Conservation (phyloP, 2,888 invertebrate species). For the Acanthococcus lagerstroemiae region DNA sequence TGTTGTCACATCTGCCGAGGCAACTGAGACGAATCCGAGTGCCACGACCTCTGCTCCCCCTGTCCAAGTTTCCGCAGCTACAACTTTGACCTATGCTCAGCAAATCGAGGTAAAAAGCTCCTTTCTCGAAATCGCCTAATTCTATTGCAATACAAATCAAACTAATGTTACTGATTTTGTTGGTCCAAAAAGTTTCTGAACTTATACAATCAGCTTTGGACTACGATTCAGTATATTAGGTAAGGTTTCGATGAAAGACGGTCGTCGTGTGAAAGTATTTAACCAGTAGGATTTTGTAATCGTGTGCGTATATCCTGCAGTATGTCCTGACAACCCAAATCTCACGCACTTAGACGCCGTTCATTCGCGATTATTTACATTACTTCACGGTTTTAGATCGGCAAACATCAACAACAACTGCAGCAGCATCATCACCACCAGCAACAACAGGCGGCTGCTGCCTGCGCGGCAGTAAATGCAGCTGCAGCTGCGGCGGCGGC, state of each 20-base stretch:
- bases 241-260: too few species aligned
- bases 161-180: not conserved
- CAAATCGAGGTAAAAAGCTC: slow-evolving; percentile 21
- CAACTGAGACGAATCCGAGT: not conserved
- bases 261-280: not conserved
- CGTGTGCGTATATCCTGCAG: not conserved
- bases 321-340: not conserved
- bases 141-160: too few species aligned
- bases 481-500: slow-evolving; percentile 42
- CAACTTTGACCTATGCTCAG: slow-evolving; percentile 19
- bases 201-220: too few species aligned
- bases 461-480: slow-evolving; percentile 37
- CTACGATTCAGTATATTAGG: too few species aligned
- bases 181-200: not conserved
- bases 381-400: slow-evolving; percentile 11
- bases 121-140: too few species aligned
- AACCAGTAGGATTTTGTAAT: not conserved
- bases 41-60: not conserved
- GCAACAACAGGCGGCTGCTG: slow-evolving; percentile 32
- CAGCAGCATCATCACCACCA: slow-evolving; percentile 31
- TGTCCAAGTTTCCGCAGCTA: not conserved
- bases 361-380: not conserved
- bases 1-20: not conserved
- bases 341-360: not conserved
- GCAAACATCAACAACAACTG: slow-evolving; percentile 26